These are phyloP conservation scores for Odontomachus brunneus DNA, from an alignment of 1,140 invertebrate species.

Conservation along the genomic window DNA sequence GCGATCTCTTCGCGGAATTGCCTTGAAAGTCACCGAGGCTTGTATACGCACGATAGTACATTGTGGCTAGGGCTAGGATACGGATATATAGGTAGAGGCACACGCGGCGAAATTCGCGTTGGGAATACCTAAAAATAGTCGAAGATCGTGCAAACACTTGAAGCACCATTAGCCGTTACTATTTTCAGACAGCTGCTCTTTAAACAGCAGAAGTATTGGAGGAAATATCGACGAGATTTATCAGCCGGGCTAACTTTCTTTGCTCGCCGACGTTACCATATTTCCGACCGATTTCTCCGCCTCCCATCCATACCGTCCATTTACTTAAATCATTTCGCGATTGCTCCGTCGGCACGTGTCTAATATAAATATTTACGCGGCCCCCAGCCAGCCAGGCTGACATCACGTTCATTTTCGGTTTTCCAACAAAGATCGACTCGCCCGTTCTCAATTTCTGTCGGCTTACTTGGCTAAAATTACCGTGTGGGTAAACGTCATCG, in stretches of 20 bases:
- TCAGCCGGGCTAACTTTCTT: conserved; percentile 52
- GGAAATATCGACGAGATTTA: conserved; percentile 64
- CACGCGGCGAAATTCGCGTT: conserved; percentile 27
- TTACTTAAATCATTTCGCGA: conserved; percentile 73
- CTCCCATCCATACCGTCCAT: conserved; percentile 50
- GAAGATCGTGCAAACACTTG: conserved; percentile 72
- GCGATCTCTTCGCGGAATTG: background rate
- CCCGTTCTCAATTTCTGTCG: conserved; percentile 53
- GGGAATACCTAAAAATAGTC: conserved; percentile 70
- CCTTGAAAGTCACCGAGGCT: background rate
- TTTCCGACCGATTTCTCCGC: conserved; percentile 47
- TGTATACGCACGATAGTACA: conserved; percentile 11
- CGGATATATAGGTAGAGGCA: conserved; percentile 37
- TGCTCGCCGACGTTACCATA: conserved; percentile 44
- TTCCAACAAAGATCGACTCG: conserved; percentile 52
- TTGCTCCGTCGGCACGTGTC: conserved; percentile 56
- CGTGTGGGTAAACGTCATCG: conserved; percentile 27
- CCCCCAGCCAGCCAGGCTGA: conserved; percentile 62
- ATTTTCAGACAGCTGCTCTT: conserved; percentile 76
- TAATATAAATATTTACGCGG: conserved; percentile 75
- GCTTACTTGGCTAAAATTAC: conserved; percentile 67
- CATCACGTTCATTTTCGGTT: conserved; percentile 66
- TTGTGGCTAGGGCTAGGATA: background rate
- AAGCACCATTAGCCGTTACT: conserved; percentile 76
- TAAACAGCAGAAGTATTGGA: conserved; percentile 65